Percentiles rank a stretch among this genome's conserved stretches.
Conservation (phyloP, 2,113 vertebrate genomes). For the Alosa alosa region DNA sequence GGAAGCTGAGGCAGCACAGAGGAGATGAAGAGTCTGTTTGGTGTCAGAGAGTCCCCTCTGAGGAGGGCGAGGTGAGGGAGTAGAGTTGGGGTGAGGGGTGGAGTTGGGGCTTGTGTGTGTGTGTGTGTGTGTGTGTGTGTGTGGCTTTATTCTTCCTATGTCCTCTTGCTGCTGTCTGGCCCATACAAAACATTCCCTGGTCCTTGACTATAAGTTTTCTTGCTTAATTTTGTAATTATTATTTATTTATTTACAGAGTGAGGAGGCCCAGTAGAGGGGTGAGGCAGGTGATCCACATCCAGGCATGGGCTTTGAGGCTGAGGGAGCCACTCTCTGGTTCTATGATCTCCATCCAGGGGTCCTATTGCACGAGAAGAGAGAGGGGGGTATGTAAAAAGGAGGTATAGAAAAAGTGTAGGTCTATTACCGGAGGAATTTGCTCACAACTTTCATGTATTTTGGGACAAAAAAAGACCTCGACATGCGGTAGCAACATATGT, state of each 20-base stretch:
- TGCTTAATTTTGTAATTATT: not conserved
- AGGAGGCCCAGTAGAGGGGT: conserved; percentile 2
- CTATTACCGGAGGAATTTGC: too few species aligned
- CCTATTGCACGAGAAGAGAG: not conserved
- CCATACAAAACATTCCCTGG: conserved; percentile 16
- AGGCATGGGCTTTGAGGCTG: not conserved
- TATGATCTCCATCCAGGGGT: not conserved
- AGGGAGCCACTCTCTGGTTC: not conserved
- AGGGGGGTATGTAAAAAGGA: too few species aligned
- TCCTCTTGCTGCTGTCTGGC: not conserved
- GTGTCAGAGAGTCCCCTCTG: not conserved
- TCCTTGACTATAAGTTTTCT: not conserved
- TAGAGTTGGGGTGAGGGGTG: not conserved
- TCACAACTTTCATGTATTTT: too few species aligned
- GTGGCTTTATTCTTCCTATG: not conserved
- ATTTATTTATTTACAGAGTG: conserved; percentile 7
- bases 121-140: not conserved
- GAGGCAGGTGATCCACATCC: conserved; percentile 4
- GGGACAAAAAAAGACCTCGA: too few species aligned
- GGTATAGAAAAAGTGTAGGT: too few species aligned
- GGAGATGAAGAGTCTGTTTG: conserved; percentile 1
- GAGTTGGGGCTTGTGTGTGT: not conserved
- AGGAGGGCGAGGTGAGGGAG: not conserved
- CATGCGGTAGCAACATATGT: too few species aligned
- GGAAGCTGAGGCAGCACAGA: conserved; percentile 6